Conservation (phyloP, 2,113 vertebrate species). For the Tor tambroides region DNA sequence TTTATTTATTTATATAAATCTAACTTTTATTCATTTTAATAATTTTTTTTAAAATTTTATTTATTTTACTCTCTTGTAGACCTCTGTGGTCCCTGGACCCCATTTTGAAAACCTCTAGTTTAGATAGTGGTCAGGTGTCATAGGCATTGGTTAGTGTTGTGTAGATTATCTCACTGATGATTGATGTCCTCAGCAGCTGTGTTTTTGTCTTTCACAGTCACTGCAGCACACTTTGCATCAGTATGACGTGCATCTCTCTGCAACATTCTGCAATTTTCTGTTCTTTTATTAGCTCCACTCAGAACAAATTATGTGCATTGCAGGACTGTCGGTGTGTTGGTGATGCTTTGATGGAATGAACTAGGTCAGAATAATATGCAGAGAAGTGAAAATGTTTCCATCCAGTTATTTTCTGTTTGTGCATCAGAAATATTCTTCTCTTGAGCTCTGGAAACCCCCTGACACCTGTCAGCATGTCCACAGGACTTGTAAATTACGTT, state of each 20-base stretch:
- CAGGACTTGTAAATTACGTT: neutral
- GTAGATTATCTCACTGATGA: neutral
- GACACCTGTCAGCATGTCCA: slow-evolving; percentile 3
- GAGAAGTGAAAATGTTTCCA: neutral
- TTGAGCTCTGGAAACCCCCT: neutral
- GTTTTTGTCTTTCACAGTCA: slow-evolving; percentile 5
- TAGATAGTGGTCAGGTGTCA: neutral
- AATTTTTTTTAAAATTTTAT: too few species aligned
- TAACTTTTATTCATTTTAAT: too few species aligned
- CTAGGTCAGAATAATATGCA: slow-evolving; percentile 1
- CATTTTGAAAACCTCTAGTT: neutral
- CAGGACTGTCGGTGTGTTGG: neutral
- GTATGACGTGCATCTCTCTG: neutral
- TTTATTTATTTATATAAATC: neutral
- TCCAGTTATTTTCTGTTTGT: neutral
- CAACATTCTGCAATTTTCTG: slow-evolving; percentile 11
- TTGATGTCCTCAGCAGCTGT: neutral
- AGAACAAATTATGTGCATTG: neutral
- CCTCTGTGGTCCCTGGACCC: neutral
- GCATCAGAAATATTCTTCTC: neutral
- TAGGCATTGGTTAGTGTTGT: neutral
- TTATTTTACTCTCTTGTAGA: neutral
- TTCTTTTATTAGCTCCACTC: slow-evolving; percentile 20
- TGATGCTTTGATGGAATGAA: neutral
- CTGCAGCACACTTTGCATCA: neutral